phyloP scores from a whole-genome alignment of 2,888 invertebrate genomes.

The Chrysomela aeneicollis region DNA sequence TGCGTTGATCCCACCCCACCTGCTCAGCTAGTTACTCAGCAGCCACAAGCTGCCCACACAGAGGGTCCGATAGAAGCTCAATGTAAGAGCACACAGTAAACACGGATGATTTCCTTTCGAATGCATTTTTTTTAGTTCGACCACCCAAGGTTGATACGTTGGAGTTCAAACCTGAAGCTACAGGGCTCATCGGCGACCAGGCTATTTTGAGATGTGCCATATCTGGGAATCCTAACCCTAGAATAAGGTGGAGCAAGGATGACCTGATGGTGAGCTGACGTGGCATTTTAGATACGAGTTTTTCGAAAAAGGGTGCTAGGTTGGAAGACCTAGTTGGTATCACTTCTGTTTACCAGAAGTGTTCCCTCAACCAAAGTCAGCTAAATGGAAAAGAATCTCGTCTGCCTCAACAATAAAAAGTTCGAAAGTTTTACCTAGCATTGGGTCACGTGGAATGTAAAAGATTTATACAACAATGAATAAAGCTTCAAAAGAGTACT shows the following conservation, averaged over 20 bases:
- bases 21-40: conserved; percentile 54
- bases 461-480: too few species aligned
- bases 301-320: too few species aligned
- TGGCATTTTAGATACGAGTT: too few species aligned
- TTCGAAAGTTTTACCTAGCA: too few species aligned
- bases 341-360: too few species aligned
- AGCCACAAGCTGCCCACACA: conserved; percentile 60
- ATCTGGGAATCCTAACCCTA: conserved; percentile 79
- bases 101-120: background rate
- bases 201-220: conserved; percentile 79
- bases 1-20: conserved; percentile 68
- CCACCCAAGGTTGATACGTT: conserved; percentile 58
- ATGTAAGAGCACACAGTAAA: conserved; percentile 47
- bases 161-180: conserved; percentile 67
- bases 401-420: too few species aligned
- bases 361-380: too few species aligned
- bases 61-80: conserved; percentile 48
- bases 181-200: conserved; percentile 75
- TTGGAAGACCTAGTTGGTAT: too few species aligned
- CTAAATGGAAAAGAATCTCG: too few species aligned
- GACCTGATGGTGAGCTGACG: conserved; percentile 69
- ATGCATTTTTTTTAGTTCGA: conserved; percentile 47
- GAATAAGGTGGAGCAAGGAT: conserved; percentile 79
- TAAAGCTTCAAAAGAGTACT: too few species aligned
- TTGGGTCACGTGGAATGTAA: too few species aligned